Percentiles rank a stretch among this genome's conserved stretches.
Conservation (phyloP, 2,797 vertebrate species). For the Pipistrellus nathusii region DNA sequence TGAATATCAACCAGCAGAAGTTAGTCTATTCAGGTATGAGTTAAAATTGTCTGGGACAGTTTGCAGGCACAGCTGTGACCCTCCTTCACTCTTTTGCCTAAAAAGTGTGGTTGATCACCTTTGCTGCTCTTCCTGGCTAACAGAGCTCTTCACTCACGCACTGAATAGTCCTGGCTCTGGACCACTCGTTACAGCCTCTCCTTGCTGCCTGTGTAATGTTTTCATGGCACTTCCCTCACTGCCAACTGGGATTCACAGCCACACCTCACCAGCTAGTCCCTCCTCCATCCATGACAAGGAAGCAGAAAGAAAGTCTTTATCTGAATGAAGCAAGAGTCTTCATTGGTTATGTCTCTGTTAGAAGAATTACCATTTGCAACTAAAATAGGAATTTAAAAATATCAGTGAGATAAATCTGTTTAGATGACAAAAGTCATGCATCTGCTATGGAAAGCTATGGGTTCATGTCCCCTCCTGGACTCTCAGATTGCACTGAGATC, state of each 20-base stretch:
- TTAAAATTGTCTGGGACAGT: not conserved
- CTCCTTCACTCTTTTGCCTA: not conserved
- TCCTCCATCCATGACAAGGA: not conserved
- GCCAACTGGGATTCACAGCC: not conserved
- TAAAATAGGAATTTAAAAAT: constrained; percentile 27
- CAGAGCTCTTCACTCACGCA: not conserved
- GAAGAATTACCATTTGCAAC: constrained; percentile 33
- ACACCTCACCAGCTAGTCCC: not conserved
- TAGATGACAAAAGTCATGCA: not conserved
- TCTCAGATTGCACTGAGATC: not conserved
- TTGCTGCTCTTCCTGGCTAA: not conserved
- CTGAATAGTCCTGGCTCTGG: not conserved
- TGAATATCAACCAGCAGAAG: not conserved
- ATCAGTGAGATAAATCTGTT: not conserved
- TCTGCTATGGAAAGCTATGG: not conserved
- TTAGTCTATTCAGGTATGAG: not conserved
- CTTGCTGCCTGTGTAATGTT: not conserved
- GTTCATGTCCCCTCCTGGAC: not conserved
- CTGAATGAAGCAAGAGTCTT: not conserved
- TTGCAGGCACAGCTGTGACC: not conserved
- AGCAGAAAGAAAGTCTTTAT: not conserved
- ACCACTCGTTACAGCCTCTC: not conserved
- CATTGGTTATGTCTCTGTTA: constrained; percentile 3
- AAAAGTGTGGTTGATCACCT: not conserved
- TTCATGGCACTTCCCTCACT: not conserved